phyloP scores from a whole-genome alignment of 2,797 vertebrate genomes.

The Poeciliopsis presidionis region DNA sequence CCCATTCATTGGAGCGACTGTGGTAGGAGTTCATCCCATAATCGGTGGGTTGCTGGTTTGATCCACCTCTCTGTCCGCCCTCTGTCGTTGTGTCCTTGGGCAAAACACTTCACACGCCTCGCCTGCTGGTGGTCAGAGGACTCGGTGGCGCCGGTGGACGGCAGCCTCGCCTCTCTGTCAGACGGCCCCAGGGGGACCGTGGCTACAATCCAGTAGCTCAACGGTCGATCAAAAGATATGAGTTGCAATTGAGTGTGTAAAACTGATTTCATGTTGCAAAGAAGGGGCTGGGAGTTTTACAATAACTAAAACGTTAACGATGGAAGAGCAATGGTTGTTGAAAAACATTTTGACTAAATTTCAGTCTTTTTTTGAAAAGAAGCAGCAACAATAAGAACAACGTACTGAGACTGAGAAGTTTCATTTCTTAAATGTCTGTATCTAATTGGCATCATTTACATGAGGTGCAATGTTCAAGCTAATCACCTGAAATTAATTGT shows the following conservation, averaged over 20 bases:
- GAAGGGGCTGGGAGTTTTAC: not conserved
- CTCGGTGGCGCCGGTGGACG: too few relatives aligned
- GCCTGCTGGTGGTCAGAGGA: too few relatives aligned
- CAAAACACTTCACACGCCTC: too few relatives aligned
- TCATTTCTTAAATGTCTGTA: not conserved
- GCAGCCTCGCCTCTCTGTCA: too few relatives aligned
- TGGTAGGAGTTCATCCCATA: too few relatives aligned
- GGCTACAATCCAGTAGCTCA: not conserved
- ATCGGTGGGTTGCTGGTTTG: too few relatives aligned
- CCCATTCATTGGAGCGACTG: too few relatives aligned
- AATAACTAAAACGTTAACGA: not conserved
- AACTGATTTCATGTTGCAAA: not conserved
- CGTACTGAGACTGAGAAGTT: not conserved
- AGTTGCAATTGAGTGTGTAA: not conserved
- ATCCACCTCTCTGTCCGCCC: too few relatives aligned
- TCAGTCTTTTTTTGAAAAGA: not conserved
- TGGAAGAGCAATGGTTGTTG: not conserved
- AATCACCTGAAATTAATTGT: not conserved
- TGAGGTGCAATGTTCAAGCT: not conserved
- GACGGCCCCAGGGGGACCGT: too few relatives aligned
- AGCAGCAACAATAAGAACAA: not conserved
- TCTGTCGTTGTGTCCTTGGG: too few relatives aligned
- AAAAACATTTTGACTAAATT: not conserved
- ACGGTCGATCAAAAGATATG: not conserved
- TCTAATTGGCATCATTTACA: not conserved